Evolutionary conservation across 2,888 invertebrate genomes (phyloP).

Genomic region (Meloe dianella): DNA sequence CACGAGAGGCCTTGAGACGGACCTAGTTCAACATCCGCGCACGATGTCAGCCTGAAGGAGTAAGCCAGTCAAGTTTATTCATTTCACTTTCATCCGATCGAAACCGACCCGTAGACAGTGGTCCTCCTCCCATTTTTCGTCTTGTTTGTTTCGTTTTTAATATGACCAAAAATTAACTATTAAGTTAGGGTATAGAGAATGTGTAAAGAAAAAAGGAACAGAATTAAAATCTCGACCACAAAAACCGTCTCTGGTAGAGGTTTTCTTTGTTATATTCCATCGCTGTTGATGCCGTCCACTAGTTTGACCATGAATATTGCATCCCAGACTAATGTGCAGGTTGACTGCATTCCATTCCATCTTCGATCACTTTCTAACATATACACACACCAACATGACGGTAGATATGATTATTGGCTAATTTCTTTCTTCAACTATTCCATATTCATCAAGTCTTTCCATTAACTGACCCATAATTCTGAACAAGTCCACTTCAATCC

Average conservation of each 20-base stretch:
- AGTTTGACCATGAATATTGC: slow-evolving; percentile 11
- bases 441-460: not conserved
- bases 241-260: not conserved
- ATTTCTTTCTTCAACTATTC: not conserved
- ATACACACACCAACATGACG: not conserved
- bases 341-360: slow-evolving; percentile 41
- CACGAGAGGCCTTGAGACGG: slow-evolving; percentile 59
- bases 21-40: slow-evolving; percentile 61
- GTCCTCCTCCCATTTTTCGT: not conserved
- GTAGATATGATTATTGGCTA: not conserved
- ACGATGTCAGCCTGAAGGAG: slow-evolving; percentile 40
- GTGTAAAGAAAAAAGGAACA: not conserved
- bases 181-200: too few relatives aligned
- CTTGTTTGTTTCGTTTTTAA: not conserved
- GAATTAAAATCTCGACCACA: not conserved
- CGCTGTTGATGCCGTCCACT: slow-evolving; percentile 8
- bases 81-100: slow-evolving; percentile 58
- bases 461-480: not conserved
- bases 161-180: not conserved
- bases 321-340: slow-evolving; percentile 36
- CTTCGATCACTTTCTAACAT: slow-evolving; percentile 27
- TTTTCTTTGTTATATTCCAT: slow-evolving; percentile 1
- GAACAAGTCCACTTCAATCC: not conserved
- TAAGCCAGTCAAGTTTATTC: slow-evolving; percentile 53
- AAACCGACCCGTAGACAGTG: slow-evolving; percentile 31